A percentile compares a stretch with the other conserved stretches of the same genome.
Evolutionary conservation across 2,113 vertebrate genomes (phyloP).

Genomic region (Brienomyrus longianalis): DNA sequence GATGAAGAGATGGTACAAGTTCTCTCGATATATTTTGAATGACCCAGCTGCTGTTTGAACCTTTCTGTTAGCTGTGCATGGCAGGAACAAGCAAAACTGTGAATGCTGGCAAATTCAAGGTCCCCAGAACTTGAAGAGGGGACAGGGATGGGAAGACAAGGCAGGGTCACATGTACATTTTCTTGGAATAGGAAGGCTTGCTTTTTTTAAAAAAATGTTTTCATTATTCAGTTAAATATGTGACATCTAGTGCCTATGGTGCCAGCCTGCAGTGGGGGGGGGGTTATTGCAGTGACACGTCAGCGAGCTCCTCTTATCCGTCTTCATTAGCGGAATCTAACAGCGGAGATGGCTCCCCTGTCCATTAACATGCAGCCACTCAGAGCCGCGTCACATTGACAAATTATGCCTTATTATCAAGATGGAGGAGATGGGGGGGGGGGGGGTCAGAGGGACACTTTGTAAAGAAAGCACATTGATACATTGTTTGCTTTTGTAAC

Average conservation of each 20-base stretch:
- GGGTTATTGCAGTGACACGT: background rate
- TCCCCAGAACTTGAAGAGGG: background rate
- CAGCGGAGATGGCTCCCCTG: background rate
- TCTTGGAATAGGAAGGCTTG: background rate
- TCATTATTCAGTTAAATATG: background rate
- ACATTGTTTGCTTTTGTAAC: constrained; percentile 20
- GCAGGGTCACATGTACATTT: background rate
- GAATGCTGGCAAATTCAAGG: background rate
- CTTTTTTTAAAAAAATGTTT: background rate
- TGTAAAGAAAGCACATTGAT: constrained; percentile 3
- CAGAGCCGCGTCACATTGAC: background rate
- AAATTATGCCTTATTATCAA: constrained; percentile 34
- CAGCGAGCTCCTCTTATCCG: background rate
- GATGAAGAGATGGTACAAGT: background rate
- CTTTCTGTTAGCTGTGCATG: background rate
- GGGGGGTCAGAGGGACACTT: background rate
- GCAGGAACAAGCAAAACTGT: background rate
- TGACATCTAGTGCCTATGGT: background rate
- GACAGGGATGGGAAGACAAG: background rate
- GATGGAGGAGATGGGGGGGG: constrained; percentile 35
- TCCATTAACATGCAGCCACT: background rate
- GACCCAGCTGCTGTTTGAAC: background rate
- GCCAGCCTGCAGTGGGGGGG: background rate
- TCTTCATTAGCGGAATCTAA: constrained; percentile 14
- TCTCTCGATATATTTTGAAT: background rate